These are phyloP conservation scores for Leucoraja ocellata DNA, from an alignment of 2,797 vertebrate species.

Conservation along the genomic window DNA sequence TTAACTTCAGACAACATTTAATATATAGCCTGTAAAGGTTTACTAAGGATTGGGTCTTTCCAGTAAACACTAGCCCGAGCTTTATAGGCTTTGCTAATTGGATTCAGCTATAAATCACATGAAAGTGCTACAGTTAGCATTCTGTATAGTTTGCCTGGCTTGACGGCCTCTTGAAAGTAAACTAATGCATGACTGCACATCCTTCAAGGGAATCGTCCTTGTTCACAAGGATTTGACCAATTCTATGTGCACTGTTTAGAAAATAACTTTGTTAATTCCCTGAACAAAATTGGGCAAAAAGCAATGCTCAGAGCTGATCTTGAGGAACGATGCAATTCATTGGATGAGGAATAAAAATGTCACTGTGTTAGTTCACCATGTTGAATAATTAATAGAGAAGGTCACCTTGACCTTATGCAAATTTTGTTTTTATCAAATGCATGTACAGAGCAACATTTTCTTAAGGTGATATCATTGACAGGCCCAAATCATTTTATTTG, in stretches of 20 bases:
- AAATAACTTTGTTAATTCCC: neutral
- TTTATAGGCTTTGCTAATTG: conserved; percentile 31
- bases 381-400: conserved; percentile 9
- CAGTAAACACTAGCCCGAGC: neutral
- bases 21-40: neutral
- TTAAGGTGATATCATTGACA: too few relatives aligned
- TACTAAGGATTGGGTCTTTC: neutral
- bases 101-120: conserved; percentile 22
- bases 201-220: neutral
- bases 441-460: too few relatives aligned
- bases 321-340: neutral
- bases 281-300: neutral
- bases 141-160: neutral
- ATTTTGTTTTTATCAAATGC: neutral
- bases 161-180: neutral
- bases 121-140: conserved; percentile 18
- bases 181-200: conserved; percentile 25
- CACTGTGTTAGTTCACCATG: neutral
- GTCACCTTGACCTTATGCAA: neutral
- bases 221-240: neutral
- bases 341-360: neutral
- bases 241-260: neutral
- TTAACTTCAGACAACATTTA: neutral
- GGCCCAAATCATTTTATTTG: neutral
- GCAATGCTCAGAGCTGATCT: neutral